phyloP scores from a whole-genome alignment of 2,888 invertebrate species.

The Coleophora flavipennella region DNA sequence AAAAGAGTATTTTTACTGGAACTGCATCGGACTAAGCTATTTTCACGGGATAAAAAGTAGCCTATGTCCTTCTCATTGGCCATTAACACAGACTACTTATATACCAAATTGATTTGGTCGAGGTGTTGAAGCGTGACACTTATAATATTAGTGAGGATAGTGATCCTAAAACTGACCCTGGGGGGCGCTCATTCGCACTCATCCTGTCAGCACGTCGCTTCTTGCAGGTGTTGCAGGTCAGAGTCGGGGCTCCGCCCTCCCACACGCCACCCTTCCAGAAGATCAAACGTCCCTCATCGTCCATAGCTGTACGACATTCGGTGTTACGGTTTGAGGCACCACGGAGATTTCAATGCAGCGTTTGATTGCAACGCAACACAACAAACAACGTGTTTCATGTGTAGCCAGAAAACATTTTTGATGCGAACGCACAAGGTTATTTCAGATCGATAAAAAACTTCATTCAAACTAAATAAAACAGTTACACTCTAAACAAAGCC shows the following conservation, averaged over 20 bases:
- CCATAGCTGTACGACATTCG: constrained; percentile 29
- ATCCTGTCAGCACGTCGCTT: constrained; percentile 60
- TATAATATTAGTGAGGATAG: too few species aligned
- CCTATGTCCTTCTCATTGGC: too few species aligned
- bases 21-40: too few species aligned
- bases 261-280: constrained; percentile 64
- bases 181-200: constrained; percentile 52
- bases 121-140: too few species aligned
- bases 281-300: constrained; percentile 58
- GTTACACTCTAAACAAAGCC: constrained; percentile 22
- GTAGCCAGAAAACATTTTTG: too few species aligned
- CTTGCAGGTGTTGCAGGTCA: constrained; percentile 60
- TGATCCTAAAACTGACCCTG: constrained; percentile 38
- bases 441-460: constrained; percentile 1
- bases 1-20: too few species aligned
- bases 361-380: constrained; percentile 2
- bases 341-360: too few species aligned
- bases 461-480: constrained; percentile 12
- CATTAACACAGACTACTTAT: too few species aligned
- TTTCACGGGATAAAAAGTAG: too few species aligned
- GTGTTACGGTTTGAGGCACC: too few species aligned
- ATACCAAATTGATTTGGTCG: too few species aligned
- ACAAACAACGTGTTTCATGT: constrained; percentile 6
- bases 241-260: constrained; percentile 58
- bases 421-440: too few species aligned